phyloP scores from a whole-genome alignment of 2,797 vertebrate genomes.

The Labeo calbasu region DNA sequence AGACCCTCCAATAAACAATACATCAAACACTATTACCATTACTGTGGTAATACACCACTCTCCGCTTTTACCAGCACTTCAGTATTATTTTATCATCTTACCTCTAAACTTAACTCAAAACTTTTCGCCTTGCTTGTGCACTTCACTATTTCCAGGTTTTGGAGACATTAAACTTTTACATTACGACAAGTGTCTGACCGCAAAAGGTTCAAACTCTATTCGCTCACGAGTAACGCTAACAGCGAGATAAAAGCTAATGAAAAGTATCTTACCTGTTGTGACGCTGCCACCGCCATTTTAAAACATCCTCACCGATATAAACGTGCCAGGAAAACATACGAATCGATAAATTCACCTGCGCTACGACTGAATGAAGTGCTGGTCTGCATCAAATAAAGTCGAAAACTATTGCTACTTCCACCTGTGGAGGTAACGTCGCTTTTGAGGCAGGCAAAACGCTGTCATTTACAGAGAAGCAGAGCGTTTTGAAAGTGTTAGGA shows the following conservation, averaged over 20 bases:
- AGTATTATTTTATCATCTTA: neutral
- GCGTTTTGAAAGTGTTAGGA: conserved; percentile 30
- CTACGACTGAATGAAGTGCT: neutral
- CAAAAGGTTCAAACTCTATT: neutral
- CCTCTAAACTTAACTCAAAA: neutral
- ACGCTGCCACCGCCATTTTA: conserved; percentile 86
- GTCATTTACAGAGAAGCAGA: conserved; percentile 5
- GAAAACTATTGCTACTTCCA: neutral
- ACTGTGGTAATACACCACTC: neutral
- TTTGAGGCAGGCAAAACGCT: neutral
- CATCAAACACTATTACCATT: neutral
- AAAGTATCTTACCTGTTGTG: conserved; percentile 72
- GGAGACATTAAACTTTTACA: neutral
- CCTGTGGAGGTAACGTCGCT: neutral
- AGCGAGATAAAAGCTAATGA: neutral
- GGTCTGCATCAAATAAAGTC: neutral
- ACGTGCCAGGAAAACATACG: conserved; percentile 68
- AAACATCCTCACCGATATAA: conserved; percentile 74
- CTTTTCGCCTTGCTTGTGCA: neutral
- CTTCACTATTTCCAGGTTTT: neutral
- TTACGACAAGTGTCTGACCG: neutral
- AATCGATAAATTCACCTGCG: conserved; percentile 77
- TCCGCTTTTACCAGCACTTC: neutral
- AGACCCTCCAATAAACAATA: conserved; percentile 49
- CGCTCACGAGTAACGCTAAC: neutral